Evolutionary conservation across 1,140 invertebrate genomes (phyloP).

Genomic region (Marisa cornuarietis): DNA sequence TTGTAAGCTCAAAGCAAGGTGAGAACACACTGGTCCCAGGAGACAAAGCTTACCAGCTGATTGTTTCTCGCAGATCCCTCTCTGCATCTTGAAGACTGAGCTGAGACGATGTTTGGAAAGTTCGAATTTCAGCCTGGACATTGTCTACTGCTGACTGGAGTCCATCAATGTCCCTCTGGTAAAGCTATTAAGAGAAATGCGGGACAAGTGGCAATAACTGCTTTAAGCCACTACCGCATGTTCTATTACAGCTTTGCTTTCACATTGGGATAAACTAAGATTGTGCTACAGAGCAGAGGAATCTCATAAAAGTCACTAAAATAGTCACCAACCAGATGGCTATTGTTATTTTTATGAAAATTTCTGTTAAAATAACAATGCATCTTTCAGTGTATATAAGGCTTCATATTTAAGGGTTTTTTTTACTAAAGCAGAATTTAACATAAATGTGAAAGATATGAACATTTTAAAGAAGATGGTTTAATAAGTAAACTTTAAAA

Average conservation of each 20-base stretch:
- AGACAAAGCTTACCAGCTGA: constrained; percentile 15
- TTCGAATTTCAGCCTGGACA: constrained; percentile 32
- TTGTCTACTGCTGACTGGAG: constrained; percentile 28
- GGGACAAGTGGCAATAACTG: background rate
- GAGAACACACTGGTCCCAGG: no score
- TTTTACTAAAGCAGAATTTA: background rate
- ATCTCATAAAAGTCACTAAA: no score
- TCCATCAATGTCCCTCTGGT: constrained; percentile 32
- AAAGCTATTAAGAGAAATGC: constrained; percentile 20
- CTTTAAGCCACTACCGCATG: background rate
- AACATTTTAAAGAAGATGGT: background rate
- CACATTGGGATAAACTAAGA: no score
- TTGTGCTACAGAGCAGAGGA: no score
- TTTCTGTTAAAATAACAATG: background rate
- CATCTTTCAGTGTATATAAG: background rate
- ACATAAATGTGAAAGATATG: background rate
- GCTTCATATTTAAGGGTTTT: no score
- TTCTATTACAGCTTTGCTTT: no score
- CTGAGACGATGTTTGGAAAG: constrained; percentile 24
- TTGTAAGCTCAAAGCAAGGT: no score
- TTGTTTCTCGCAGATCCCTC: constrained; percentile 17
- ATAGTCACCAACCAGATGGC: no score
- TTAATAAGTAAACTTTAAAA: background rate
- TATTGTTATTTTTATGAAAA: no score
- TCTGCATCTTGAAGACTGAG: constrained; percentile 23